phyloP scores from a whole-genome alignment of 2,797 vertebrate species.

The Manis crassicaudata region DNA sequence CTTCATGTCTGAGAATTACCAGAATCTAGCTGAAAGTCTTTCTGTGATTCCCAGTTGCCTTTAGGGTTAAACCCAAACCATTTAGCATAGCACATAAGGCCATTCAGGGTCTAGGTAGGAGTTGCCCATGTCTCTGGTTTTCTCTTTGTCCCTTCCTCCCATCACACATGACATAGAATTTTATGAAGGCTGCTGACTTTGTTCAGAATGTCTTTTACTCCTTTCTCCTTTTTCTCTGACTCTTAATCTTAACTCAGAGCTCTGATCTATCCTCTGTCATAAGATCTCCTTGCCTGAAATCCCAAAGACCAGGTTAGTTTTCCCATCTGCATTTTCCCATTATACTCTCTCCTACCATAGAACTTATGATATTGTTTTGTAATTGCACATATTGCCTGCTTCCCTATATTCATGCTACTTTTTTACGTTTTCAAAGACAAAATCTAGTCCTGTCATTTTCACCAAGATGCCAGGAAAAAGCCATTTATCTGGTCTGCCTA shows the following conservation, averaged over 20 bases:
- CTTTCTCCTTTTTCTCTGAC: not conserved
- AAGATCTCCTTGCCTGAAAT: not conserved
- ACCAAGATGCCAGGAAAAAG: not conserved
- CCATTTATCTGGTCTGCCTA: not conserved
- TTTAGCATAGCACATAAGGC: not conserved
- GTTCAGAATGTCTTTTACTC: not conserved
- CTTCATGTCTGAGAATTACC: not conserved
- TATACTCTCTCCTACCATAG: not conserved
- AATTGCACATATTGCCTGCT: not conserved
- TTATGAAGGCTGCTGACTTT: not conserved
- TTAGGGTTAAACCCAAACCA: not conserved
- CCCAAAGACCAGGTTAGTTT: not conserved
- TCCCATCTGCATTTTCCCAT: not conserved
- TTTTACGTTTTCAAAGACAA: not conserved
- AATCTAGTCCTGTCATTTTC: not conserved
- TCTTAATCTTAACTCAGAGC: not conserved
- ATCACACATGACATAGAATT: not conserved
- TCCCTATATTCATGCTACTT: accelerated
- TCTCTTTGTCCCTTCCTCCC: not conserved
- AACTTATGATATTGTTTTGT: not conserved
- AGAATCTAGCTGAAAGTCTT: not conserved
- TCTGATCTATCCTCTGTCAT: not conserved
- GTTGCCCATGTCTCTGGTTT: not conserved
- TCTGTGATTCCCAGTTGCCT: not conserved
- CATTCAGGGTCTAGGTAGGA: not conserved